These are phyloP conservation scores for Lasioglossum figueresi DNA, from an alignment of 2,888 invertebrate species.

Conservation along the genomic window DNA sequence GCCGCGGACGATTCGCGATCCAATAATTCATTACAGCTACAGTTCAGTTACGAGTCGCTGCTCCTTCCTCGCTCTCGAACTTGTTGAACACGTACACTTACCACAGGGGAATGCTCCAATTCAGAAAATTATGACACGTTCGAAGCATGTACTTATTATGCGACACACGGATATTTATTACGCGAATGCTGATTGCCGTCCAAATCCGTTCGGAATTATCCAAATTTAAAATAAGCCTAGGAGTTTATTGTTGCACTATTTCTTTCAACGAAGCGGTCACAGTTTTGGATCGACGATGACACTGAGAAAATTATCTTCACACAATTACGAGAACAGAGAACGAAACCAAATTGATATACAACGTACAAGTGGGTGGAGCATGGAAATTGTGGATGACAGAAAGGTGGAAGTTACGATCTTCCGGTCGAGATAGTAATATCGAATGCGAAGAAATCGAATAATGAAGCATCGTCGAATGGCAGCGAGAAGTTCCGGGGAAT, in stretches of 20 bases:
- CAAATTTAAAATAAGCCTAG: not conserved
- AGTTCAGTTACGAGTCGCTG: not conserved
- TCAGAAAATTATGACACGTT: not conserved
- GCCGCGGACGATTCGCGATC: conserved; percentile 28
- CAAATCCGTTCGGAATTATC: not conserved
- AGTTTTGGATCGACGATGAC: not conserved
- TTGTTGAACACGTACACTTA: not conserved
- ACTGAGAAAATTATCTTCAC: not conserved
- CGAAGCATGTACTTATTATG: not conserved
- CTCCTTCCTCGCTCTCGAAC: not conserved
- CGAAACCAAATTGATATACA: not conserved
- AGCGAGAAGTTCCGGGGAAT: not conserved
- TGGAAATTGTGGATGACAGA: not conserved
- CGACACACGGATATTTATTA: too few species aligned
- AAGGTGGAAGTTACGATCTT: not conserved
- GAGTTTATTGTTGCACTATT: not conserved
- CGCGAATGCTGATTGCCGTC: not conserved
- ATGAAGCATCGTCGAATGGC: not conserved
- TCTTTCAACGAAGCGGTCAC: not conserved
- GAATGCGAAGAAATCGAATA: conserved; percentile 6
- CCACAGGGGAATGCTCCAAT: not conserved
- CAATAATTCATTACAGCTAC: not conserved
- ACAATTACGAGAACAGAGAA: not conserved
- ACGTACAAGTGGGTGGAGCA: not conserved
- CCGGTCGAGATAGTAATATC: not conserved